Percentiles rank a stretch among this genome's conserved stretches.
These are phyloP conservation scores for Agrilus cyanescens DNA, from an alignment of 2,888 invertebrate species.

Conservation along the genomic window DNA sequence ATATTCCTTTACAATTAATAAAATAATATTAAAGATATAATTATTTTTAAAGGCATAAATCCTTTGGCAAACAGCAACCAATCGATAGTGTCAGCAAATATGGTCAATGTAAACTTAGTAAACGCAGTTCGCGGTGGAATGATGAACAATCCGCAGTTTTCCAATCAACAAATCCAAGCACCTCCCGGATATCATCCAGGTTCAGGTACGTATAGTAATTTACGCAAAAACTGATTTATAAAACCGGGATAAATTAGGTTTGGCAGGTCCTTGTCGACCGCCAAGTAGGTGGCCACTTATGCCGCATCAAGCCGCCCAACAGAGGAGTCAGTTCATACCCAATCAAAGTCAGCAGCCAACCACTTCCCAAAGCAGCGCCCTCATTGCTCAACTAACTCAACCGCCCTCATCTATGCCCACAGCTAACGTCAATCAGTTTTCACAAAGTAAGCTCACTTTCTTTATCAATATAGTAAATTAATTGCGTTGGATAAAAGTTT, in stretches of 20 bases:
- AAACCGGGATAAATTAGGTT: slow-evolving; percentile 6
- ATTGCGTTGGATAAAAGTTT: slow-evolving; percentile 3
- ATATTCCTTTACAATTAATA: not conserved
- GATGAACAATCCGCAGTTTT: slow-evolving; percentile 20
- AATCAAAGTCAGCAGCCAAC: slow-evolving; percentile 26
- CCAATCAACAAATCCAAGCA: slow-evolving; percentile 31
- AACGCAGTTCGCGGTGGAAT: slow-evolving; percentile 20
- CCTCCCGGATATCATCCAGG: slow-evolving; percentile 40
- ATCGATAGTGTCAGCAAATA: slow-evolving; percentile 21
- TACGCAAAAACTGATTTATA: slow-evolving; percentile 1
- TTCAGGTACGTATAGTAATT: slow-evolving; percentile 15
- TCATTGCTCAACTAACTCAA: slow-evolving; percentile 46
- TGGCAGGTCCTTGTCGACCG: slow-evolving; percentile 37
- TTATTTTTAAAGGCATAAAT: slow-evolving; percentile 16
- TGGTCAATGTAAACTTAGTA: slow-evolving; percentile 29
- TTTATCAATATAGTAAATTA: not conserved
- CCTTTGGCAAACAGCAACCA: slow-evolving; percentile 20
- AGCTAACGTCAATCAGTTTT: slow-evolving; percentile 36
- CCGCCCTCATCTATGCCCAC: slow-evolving; percentile 41
- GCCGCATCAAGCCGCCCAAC: slow-evolving; percentile 45
- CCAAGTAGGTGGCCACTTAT: slow-evolving; percentile 51
- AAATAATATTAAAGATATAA: not conserved
- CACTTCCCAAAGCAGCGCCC: slow-evolving; percentile 39
- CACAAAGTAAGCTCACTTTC: slow-evolving; percentile 29
- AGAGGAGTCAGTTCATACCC: slow-evolving; percentile 27